phyloP scores from a whole-genome alignment of 2,113 vertebrate genomes.

The Onychorhynchus coronatus region DNA sequence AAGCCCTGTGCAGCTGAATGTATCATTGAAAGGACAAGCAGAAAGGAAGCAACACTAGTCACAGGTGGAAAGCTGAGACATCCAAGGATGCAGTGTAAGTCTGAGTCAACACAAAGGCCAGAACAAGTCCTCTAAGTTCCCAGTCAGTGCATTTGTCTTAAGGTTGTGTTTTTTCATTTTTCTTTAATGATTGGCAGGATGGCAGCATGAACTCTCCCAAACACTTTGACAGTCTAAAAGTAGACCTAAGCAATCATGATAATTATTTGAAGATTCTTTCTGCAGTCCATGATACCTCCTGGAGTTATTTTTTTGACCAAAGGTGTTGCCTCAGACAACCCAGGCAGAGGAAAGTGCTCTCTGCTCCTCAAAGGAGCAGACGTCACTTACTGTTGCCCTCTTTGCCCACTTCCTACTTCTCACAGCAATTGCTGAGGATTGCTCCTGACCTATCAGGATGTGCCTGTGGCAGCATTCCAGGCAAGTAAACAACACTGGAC shows the following conservation, averaged over 20 bases:
- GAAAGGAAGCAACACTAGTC: not conserved
- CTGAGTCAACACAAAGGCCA: not conserved
- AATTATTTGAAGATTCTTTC: not conserved
- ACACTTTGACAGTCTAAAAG: not conserved
- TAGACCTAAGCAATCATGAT: not conserved
- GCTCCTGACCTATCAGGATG: constrained; percentile 30
- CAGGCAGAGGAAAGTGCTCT: not conserved
- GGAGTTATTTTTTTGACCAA: not conserved
- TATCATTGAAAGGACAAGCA: not conserved
- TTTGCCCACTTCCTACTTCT: constrained; percentile 40
- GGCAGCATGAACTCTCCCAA: not conserved
- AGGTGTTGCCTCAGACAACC: not conserved
- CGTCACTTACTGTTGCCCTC: not conserved
- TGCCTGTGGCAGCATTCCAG: constrained; percentile 46
- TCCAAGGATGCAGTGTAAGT: not conserved
- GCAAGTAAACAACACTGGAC: constrained; percentile 48
- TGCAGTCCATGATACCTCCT: not conserved
- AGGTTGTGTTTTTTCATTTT: not conserved
- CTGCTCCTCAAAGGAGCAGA: not conserved
- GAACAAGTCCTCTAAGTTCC: not conserved
- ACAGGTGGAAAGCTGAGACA: not conserved
- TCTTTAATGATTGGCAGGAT: not conserved
- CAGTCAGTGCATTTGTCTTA: not conserved
- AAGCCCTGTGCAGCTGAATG: not conserved
- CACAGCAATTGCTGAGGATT: not conserved